Percentiles rank a stretch among this genome's conserved stretches.
Conservation (phyloP, 2,113 vertebrate species). For the Hipposideros armiger region DNA sequence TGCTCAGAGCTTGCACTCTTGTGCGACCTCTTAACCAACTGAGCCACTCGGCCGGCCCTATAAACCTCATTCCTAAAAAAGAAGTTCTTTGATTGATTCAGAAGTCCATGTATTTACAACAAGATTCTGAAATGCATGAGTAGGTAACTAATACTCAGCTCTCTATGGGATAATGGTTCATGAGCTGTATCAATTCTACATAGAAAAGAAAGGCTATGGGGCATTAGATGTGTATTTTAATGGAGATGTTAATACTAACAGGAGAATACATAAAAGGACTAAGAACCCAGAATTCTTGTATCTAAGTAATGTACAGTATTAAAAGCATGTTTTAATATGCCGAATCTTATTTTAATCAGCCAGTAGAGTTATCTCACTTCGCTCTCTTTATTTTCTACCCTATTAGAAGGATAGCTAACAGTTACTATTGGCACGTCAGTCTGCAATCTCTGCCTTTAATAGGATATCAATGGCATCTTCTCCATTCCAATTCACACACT, state of each 20-base stretch:
- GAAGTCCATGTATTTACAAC: neutral
- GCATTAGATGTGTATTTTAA: neutral
- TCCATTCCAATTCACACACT: neutral
- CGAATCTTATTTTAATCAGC: slow-evolving; percentile 38
- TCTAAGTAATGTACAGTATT: neutral
- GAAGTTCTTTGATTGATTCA: neutral
- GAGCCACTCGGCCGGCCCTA: neutral
- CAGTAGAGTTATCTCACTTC: neutral
- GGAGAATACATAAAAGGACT: slow-evolving; percentile 45
- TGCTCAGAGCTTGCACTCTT: no score
- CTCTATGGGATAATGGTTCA: neutral
- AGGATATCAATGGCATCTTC: neutral
- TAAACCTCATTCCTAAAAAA: slow-evolving; percentile 37
- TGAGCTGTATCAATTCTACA: neutral
- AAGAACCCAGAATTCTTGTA: slow-evolving; percentile 49
- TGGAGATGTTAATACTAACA: neutral
- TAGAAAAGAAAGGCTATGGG: neutral
- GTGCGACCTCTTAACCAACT: no score
- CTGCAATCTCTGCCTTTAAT: neutral
- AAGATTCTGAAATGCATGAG: slow-evolving; percentile 6
- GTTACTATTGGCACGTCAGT: neutral
- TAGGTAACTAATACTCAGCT: neutral
- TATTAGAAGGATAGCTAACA: neutral
- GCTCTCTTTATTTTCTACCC: neutral
- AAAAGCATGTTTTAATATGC: neutral